These are phyloP conservation scores for Lepidothrix coronata DNA, from an alignment of 2,113 vertebrate genomes.

Conservation along the genomic window DNA sequence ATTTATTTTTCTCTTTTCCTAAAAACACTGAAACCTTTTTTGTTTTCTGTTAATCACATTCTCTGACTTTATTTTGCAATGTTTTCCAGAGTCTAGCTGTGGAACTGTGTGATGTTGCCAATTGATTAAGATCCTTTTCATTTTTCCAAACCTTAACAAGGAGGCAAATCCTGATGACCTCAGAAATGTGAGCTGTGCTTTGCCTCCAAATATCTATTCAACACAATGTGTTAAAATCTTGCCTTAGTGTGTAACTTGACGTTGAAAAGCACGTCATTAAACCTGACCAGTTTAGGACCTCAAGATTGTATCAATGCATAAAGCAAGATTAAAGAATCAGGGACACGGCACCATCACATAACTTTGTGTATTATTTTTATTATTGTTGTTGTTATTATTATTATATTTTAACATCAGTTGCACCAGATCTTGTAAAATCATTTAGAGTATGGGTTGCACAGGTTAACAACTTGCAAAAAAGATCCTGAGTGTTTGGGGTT, in stretches of 20 bases:
- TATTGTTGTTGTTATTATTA: background rate
- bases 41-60: background rate
- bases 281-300: background rate
- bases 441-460: background rate
- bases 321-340: background rate
- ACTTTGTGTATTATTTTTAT: background rate
- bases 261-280: background rate
- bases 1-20: background rate
- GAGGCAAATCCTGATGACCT: background rate
- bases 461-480: background rate
- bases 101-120: background rate
- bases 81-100: background rate
- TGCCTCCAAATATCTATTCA: background rate
- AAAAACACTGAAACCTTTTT: background rate
- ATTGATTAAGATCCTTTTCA: background rate
- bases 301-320: background rate
- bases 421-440: background rate
- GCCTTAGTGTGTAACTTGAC: background rate
- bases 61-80: background rate
- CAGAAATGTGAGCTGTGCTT: background rate
- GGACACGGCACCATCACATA: background rate
- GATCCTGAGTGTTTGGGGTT: too few species aligned
- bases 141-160: background rate
- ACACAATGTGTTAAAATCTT: background rate
- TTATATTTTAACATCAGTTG: background rate